Base-by-base conservation (phyloP, 2,797 vertebrate genomes). In the Carduelis carduelis region DNA sequence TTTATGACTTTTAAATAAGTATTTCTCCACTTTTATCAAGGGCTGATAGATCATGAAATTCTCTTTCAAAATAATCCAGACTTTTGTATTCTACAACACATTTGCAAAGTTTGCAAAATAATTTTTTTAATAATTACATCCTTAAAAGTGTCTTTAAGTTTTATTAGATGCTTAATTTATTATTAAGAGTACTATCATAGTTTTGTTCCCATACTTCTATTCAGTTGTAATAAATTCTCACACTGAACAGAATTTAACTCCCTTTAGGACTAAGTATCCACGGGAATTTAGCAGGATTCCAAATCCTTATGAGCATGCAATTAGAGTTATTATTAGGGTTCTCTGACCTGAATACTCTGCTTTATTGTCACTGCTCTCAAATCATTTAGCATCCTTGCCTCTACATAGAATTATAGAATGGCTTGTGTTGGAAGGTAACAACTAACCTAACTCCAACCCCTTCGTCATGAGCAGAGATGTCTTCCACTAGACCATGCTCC, bases 241-340 rank as follows among this genome's bases (percentile, higher is more conserved):
- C 15, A n/a, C 4, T 55, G 22, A 72, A 43, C 5, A 65, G 44
- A 63, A 90, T 13, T 7, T 27, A 63, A 2, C 10, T 70, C 13
- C 5, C 11, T 16, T 72, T 24, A 28, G 21, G 20, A 49, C 11
- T 24, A 64, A 61, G 14, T 41, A n/a, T 34, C 76, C 56, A 4
- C 34, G 12, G 46, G 7, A 85, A 57, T 74, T 77, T 49, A 59
- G 1, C 14, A 90, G 22, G 15, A 5, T 69, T 63, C 16, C 22
- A 80, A 64, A 68, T 68, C 13, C 37, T 24, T 37, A 6, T 0
- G 0, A 53, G 8, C 0, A 0, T n/a, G 17, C 5, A 53, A 26
- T 70, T 55, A 46, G 14, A 2, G 11, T n/a, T 59, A 15, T 39
- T 49, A 24, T 69, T 37, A 61, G 23, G 5, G 5, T 80, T 91